Conservation (phyloP, 2,113 vertebrate genomes). For the Atrichornis clamosus region DNA sequence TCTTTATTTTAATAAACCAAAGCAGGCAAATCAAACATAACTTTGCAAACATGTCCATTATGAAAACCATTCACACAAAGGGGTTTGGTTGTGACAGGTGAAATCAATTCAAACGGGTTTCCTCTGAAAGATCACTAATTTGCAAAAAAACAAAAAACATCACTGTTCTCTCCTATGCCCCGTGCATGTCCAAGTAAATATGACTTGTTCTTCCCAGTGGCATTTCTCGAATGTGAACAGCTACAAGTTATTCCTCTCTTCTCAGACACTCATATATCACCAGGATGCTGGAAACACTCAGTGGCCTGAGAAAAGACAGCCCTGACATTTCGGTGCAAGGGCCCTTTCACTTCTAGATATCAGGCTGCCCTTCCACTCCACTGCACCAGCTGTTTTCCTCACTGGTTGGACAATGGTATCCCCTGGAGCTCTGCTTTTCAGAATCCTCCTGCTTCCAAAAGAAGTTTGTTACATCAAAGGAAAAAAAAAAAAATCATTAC, state of each 20-base stretch:
- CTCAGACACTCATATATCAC: constrained; percentile 10
- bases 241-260: constrained; percentile 2
- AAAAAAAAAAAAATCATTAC: not conserved
- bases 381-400: not conserved
- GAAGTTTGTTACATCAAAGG: not conserved
- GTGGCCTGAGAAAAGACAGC: constrained; percentile 22
- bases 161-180: fast-evolving
- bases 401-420: not conserved
- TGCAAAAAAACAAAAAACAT: not conserved
- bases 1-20: not conserved
- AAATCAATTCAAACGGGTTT: not conserved
- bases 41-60: not conserved
- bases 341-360: not conserved
- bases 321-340: constrained; percentile 49
- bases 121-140: not conserved
- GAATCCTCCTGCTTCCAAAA: not conserved
- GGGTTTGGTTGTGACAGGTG: not conserved
- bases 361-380: constrained; percentile 16
- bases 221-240: constrained; percentile 34
- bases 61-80: not conserved
- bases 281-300: constrained; percentile 23
- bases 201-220: not conserved
- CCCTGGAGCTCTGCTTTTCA: not conserved
- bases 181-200: not conserved
- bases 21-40: not conserved